These are phyloP conservation scores for Trachelus iudaicus DNA, from an alignment of 2,888 invertebrate genomes.

Conservation along the genomic window DNA sequence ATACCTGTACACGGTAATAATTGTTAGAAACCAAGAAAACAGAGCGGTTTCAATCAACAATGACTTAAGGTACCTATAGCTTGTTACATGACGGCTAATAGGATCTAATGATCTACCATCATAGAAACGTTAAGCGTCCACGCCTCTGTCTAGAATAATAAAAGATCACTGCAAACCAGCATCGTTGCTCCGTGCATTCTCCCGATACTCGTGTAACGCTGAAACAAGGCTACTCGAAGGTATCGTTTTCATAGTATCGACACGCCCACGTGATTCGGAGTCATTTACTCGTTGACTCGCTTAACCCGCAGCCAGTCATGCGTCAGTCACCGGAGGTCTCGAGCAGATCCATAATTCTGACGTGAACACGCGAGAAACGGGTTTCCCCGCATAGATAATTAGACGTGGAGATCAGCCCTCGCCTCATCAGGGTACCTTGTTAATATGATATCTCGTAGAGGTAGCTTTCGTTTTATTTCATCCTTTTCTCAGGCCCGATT, in stretches of 20 bases:
- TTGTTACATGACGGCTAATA: not conserved
- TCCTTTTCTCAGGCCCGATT: not conserved
- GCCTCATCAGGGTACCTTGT: slow-evolving; percentile 47
- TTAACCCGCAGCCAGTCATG: slow-evolving; percentile 44
- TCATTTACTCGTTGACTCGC: slow-evolving; percentile 59
- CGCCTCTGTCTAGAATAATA: not conserved
- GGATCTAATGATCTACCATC: not conserved
- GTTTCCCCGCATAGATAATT: slow-evolving; percentile 50
- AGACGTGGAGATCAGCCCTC: slow-evolving; percentile 42
- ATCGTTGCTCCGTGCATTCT: not conserved
- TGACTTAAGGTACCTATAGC: not conserved
- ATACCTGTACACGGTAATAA: not conserved
- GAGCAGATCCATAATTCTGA: slow-evolving; percentile 49
- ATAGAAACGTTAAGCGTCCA: not conserved
- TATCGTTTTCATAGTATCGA: slow-evolving; percentile 42
- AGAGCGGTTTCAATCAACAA: not conserved
- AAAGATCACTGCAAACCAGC: not conserved
- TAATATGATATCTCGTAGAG: slow-evolving; percentile 30
- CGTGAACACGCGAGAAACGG: slow-evolving; percentile 52
- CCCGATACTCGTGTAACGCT: not conserved
- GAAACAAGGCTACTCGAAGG: not conserved
- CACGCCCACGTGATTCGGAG: slow-evolving; percentile 63
- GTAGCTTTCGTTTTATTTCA: not conserved
- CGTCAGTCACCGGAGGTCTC: slow-evolving; percentile 35
- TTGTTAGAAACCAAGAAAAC: not conserved